Percentiles rank a stretch among this genome's conserved stretches.
Evolutionary conservation across 2,113 vertebrate genomes (phyloP).

Genomic region (Narcine bancroftii): DNA sequence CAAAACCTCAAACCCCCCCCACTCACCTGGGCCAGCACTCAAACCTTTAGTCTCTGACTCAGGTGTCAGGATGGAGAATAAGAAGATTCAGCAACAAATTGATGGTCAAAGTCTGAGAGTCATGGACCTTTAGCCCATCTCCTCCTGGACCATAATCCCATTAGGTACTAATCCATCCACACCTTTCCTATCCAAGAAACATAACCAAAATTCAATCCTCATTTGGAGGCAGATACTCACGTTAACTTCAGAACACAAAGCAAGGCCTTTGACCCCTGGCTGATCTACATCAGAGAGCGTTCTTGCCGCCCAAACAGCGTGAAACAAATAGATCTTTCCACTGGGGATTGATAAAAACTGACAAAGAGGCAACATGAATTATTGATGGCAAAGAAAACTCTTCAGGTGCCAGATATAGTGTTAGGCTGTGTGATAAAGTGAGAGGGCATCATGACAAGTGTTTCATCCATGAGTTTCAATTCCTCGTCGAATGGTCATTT

Average conservation of each 20-base stretch:
- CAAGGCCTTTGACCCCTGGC: neutral
- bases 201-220: neutral
- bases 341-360: neutral
- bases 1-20: too few relatives aligned
- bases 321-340: neutral
- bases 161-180: too few relatives aligned
- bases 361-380: neutral
- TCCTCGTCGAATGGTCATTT: conserved; percentile 4
- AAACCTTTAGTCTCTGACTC: too few relatives aligned
- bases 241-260: neutral
- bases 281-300: neutral
- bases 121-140: too few relatives aligned
- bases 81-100: too few relatives aligned
- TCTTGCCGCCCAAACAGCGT: neutral
- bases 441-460: neutral
- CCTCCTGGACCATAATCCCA: too few relatives aligned
- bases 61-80: too few relatives aligned
- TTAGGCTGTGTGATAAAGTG: neutral
- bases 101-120: too few relatives aligned
- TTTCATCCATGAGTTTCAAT: neutral
- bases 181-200: too few relatives aligned
- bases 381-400: neutral
- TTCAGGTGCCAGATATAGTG: neutral
- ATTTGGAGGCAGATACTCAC: neutral
- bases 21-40: too few relatives aligned